Base-by-base conservation (phyloP, 2,888 invertebrate genomes). In the Aphidoletes aphidimyza region DNA sequence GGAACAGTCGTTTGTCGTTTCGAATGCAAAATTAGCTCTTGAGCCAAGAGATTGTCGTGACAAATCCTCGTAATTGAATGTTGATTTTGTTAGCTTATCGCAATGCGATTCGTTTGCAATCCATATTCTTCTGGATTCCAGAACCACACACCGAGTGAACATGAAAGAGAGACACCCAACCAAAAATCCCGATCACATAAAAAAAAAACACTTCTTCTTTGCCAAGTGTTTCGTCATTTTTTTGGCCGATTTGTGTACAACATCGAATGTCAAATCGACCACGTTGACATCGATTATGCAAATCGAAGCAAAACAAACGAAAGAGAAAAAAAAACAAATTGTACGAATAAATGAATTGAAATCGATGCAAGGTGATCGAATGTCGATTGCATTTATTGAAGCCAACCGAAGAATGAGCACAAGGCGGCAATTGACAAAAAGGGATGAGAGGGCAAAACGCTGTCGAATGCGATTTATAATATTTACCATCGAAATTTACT, bases 21-120 rank as follows among this genome's bases (percentile, higher is more conserved):
- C 81, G 81, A 81, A 81, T 81, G 81, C 81, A 81, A 81, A 81
- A 81, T 81, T 81, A 81, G 81, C 81, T 81, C 81, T 81, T 81
- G 81, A 81, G 81, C 81, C 81, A 81, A 37, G 81, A 81, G 81
- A 81, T 81, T 37, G 37, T 81, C 37, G 81, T 81, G 81, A 81
- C 81, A 81, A 81, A 81, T 81, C 81, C 22, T 81, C 37, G 22
- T 81, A 81, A 81, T 81, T 81, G 81, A 81, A 81, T 81, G 81
- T 81, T 81, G 81, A 81, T 81, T 81, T 81, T 36, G 81, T 81
- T 81, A 37, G 81, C 81, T 81, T 81, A 81, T 81, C 81, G 81
- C 81, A 81, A 37, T 81, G 81, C 81, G 81, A 81, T 9, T 36
- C n/a, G n/a, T 37, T n/a, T 59, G 26, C 26, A n/a, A 22, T 36